A percentile compares a stretch with the other conserved stretches of the same genome.
Evolutionary conservation across 1,140 invertebrate species (phyloP).

Genomic region (Alviniconcha marisindica): DNA sequence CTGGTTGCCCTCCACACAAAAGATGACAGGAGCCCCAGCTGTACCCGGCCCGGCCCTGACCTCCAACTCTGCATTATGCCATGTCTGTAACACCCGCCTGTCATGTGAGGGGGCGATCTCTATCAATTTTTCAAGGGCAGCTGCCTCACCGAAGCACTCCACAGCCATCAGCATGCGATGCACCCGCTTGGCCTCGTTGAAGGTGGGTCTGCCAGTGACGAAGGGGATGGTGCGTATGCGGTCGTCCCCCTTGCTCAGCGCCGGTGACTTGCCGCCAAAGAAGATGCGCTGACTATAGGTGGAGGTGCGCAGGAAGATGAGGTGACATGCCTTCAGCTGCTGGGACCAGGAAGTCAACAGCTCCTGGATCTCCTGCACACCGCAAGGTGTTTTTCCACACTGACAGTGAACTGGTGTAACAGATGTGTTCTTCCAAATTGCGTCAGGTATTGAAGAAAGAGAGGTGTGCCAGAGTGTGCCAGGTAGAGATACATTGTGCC

Average conservation of each 20-base stretch:
- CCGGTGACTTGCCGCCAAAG: constrained; percentile 85
- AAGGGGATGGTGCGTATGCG: constrained; percentile 88
- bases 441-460: too few relatives aligned
- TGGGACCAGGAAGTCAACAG: constrained; percentile 84
- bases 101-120: too few relatives aligned
- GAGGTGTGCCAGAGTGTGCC: too few relatives aligned
- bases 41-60: too few relatives aligned
- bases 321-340: constrained; percentile 82
- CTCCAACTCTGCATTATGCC: too few relatives aligned
- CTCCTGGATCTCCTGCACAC: constrained; percentile 86
- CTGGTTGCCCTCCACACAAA: too few relatives aligned
- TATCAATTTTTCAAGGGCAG: not conserved
- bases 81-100: too few relatives aligned
- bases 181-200: constrained; percentile 87
- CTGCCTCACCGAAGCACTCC: constrained; percentile 82
- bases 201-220: constrained; percentile 88
- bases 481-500: too few relatives aligned
- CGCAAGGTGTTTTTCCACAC: too few relatives aligned
- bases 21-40: too few relatives aligned
- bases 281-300: constrained; percentile 84
- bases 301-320: constrained; percentile 89
- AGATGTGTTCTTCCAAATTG: too few relatives aligned
- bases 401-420: too few relatives aligned
- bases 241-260: constrained; percentile 83
- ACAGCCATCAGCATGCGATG: constrained; percentile 84